These are phyloP conservation scores for Dendrocincla tyrannina DNA, from an alignment of 2,797 vertebrate species.

Conservation along the genomic window DNA sequence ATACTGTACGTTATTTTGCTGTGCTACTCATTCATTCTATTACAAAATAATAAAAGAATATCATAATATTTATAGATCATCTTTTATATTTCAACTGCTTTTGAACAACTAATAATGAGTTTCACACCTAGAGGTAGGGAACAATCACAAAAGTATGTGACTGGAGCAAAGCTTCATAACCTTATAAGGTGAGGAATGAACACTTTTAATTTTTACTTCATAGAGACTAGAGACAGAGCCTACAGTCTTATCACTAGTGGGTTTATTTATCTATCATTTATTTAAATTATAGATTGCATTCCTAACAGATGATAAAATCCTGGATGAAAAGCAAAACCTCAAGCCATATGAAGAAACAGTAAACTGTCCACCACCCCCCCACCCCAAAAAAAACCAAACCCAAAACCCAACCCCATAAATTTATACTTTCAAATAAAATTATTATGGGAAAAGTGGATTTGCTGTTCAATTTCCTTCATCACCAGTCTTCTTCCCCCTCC, in stretches of 20 bases:
- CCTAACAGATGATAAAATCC: not conserved
- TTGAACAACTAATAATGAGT: not conserved
- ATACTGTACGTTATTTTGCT: not conserved
- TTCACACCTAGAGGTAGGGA: constrained; percentile 2
- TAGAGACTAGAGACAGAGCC: not conserved
- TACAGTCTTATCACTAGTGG: not conserved
- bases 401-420: not conserved
- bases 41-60: constrained; percentile 39
- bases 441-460: not conserved
- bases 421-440: not conserved
- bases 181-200: not conserved
- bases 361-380: not conserved
- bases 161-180: constrained; percentile 13
- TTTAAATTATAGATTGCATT: constrained; percentile 4
- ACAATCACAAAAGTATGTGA: not conserved
- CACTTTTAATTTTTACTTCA: constrained; percentile 2
- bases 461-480: not conserved
- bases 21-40: not conserved
- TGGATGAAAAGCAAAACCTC: not conserved
- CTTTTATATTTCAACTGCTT: not conserved
- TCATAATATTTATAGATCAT: constrained; percentile 5
- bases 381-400: not conserved
- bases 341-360: not conserved
- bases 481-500: not conserved
- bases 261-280: not conserved